These are phyloP conservation scores for Heterocephalus glaber DNA, from an alignment of 2,113 vertebrate species.

Conservation along the genomic window DNA sequence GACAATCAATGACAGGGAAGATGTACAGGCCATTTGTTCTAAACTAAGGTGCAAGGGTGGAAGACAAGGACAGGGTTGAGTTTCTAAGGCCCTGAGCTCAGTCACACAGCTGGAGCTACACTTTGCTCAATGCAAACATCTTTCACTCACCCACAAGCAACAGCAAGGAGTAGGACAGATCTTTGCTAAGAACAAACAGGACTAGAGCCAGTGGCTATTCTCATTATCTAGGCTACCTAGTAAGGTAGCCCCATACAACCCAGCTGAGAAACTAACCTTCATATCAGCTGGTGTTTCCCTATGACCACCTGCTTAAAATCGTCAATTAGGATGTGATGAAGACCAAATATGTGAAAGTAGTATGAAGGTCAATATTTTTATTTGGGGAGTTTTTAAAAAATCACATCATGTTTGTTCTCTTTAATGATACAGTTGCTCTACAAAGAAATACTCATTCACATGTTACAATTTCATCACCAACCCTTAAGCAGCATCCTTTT, in stretches of 20 bases:
- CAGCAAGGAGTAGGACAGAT: background rate
- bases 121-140: background rate
- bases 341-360: background rate
- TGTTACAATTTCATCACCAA: background rate
- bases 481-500: background rate
- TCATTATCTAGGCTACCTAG: conserved; percentile 8
- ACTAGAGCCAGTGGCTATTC: background rate
- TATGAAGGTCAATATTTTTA: background rate
- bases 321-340: conserved; percentile 5
- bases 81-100: conserved; percentile 55
- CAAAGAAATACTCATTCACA: background rate
- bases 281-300: background rate
- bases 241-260: background rate
- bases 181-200: background rate
- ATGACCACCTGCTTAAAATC: background rate
- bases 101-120: conserved; percentile 58
- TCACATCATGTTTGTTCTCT: background rate
- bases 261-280: background rate
- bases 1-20: background rate
- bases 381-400: background rate
- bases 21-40: conserved; percentile 74
- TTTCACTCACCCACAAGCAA: conserved; percentile 29
- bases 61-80: conserved; percentile 15
- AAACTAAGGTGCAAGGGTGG: conserved; percentile 37
- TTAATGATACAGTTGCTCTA: background rate